Percentiles rank a stretch among this genome's conserved stretches.
These are phyloP conservation scores for Bubo bubo DNA, from an alignment of 2,113 vertebrate genomes.

Conservation along the genomic window DNA sequence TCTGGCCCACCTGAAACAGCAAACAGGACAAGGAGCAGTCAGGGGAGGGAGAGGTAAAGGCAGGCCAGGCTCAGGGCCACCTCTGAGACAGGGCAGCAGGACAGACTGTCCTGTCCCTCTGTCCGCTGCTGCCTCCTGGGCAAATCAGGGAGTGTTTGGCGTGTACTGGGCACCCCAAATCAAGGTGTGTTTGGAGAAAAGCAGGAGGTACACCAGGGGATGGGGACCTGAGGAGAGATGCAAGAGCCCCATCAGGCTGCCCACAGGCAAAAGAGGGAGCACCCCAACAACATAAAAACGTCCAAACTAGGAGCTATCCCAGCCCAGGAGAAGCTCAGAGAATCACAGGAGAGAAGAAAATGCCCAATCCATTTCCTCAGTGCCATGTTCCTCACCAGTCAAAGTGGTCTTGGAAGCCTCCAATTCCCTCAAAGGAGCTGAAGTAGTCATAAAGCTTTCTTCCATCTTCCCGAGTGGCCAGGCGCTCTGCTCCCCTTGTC, in stretches of 20 bases:
- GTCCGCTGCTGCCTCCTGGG: neutral
- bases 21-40: neutral
- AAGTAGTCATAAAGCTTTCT: conserved; percentile 81
- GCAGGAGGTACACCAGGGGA: neutral
- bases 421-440: conserved; percentile 79
- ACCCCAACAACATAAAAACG: neutral
- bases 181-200: neutral
- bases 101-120: neutral
- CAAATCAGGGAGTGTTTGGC: neutral
- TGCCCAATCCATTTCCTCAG: neutral
- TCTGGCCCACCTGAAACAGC: conserved; percentile 82
- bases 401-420: conserved; percentile 90
- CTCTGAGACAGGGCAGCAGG: neutral
- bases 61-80: neutral
- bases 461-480: conserved; percentile 69
- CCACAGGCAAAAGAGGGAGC: neutral
- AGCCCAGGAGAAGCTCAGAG: neutral
- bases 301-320: neutral
- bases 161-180: neutral
- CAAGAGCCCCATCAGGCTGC: neutral
- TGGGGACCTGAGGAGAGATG: neutral
- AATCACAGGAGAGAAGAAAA: neutral
- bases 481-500: conserved; percentile 61
- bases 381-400: conserved; percentile 78
- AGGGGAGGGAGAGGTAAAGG: neutral